Base-by-base conservation (phyloP, 2,888 invertebrate genomes). In the Heliconius ismenius region DNA sequence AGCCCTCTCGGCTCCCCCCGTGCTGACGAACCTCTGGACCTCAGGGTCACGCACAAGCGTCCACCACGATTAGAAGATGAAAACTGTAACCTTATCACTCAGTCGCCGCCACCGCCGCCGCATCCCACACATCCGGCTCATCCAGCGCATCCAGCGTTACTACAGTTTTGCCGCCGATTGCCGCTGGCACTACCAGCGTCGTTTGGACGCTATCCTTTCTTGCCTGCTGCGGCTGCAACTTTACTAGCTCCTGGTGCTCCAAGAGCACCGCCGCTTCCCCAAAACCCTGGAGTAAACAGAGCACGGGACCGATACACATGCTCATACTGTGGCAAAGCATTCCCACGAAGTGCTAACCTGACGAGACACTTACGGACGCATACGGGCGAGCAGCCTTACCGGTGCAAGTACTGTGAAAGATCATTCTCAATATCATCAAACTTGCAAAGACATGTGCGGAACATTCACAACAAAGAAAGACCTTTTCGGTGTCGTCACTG, bases 391-490 rank as follows among this genome's bases (percentile, higher is more conserved):
- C 98, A 98, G 89, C 98, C 98, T 24, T 98, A 98, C 95, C 98
- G 98, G 91, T 99, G 99, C 95, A 98, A 99, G 92, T 99, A 99
- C 93, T 99, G 99, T 95, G 99, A 99, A 90, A 96, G 99, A 81
- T 98, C 98, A 81, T 99, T 99, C 95, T 99, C 98, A 88, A 99
- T 99, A 92, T 99, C 99, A 4, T 99, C 99, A 81, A 99, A 99
- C 88, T 95, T 99, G 79, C 99, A 99, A 90, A 96, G 99, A 76
- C 99, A 99, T 94, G 99, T 99, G 73, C 95, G 99, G 81, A 99
- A 99, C 90, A 99, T 99, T 82, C 99, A 99, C 94, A 99, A 99
- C 92, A 99, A 99, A 91, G 98, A 98, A 91, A 97, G 98, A 84
- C 99, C 99, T 36, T 99, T 99, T 95, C 98, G 98, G 90, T 99